Conservation (phyloP, 2,797 vertebrate species). For the Chiropotes sagulatus region DNA sequence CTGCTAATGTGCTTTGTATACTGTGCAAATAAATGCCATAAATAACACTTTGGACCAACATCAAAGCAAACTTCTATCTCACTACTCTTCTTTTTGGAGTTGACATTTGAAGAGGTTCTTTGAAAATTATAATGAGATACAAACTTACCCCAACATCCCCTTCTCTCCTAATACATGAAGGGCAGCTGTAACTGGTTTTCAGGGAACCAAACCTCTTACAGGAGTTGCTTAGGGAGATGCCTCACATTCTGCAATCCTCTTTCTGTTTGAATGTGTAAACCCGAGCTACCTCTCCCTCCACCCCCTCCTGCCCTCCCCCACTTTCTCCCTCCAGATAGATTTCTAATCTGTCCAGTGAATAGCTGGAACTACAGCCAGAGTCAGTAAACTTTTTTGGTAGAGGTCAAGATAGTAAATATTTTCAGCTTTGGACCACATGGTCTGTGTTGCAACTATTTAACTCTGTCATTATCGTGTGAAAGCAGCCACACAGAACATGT, state of each 20-base stretch:
- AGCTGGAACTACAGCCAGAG: background rate
- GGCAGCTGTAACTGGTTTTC: background rate
- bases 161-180: background rate
- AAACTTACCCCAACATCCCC: background rate
- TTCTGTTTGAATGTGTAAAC: background rate
- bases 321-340: background rate
- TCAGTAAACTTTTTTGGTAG: background rate
- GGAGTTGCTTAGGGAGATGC: background rate
- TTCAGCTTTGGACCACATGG: background rate
- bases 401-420: constrained; percentile 10
- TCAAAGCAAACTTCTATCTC: constrained; percentile 43
- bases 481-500: background rate
- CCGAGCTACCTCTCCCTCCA: background rate
- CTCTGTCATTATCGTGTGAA: background rate
- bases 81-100: constrained; percentile 12
- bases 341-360: background rate
- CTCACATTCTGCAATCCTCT: background rate
- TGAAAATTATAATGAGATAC: constrained; percentile 51
- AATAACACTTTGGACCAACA: constrained; percentile 11
- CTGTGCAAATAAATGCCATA: background rate
- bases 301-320: background rate
- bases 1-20: background rate
- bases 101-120: constrained; percentile 31
- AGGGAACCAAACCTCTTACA: background rate
- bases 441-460: background rate